Evolutionary conservation across 2,888 invertebrate species (phyloP), one percentile per base, ranked within the genome.

Genomic region (Oeneis ivallda): DNA sequence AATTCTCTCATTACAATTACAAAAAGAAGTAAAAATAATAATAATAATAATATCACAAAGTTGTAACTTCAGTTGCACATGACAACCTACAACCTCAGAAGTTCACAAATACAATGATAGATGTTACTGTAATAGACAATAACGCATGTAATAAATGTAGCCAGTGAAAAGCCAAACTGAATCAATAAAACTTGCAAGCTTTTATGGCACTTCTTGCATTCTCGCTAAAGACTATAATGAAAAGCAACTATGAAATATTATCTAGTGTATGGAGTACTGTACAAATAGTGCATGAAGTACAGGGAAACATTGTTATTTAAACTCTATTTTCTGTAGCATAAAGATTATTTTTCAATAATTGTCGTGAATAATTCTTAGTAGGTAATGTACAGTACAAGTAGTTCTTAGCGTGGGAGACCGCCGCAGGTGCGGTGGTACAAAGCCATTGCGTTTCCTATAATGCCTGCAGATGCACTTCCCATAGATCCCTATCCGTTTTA

Each of bases 331-430:
- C 19, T 19, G 41, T 34, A 17, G 0, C 0, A 26, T 62, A 69
- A 59, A 39, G 52, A 50, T 62, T 47, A 66, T 54, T 66, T 64
- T 67, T 19, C 17, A 34, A 32, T 13, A 58, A 34, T 10, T 13
- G 56, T 32, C 4, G 32, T 45, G 26, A 47, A 43, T 41, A 53
- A 64, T 58, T 64, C 45, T 52, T 60, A 69, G 67, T 47, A 47
- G 47, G 45, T 64, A 45, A 47, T 62, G 47, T 61, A 61, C 60
- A 65, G 68, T 71, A 67, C 64, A 63, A 64, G 71, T 77, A 81
- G 76, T 72, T 75, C 75, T 76, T 76, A 79, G 76, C 91, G 91
- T 92, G 91, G 90, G 91, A 92, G 85, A 78, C 69, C 71, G 79
- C 81, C 82, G 91, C 91, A 92, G 91, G 91, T 92, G 91, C 82